These are phyloP conservation scores for Caenorhabditis drosophilae DNA, from an alignment of 2,888 invertebrate species.

Conservation along the genomic window DNA sequence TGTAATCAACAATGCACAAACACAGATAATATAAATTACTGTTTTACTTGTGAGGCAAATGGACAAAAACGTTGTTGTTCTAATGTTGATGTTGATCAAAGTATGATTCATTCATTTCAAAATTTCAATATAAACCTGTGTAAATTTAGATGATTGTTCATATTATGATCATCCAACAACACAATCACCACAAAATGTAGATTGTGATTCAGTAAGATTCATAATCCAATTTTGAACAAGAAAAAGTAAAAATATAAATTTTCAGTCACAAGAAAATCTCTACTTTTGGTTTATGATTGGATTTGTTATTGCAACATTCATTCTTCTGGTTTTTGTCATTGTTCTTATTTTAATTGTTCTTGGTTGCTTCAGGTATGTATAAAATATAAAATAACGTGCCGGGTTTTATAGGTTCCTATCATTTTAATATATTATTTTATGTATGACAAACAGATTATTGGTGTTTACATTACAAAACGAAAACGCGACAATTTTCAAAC, in stretches of 20 bases:
- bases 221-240: background rate
- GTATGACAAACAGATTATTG: too few relatives aligned
- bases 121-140: too few relatives aligned
- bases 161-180: slow-evolving; percentile 16
- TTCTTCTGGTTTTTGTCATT: slow-evolving; percentile 25
- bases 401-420: background rate
- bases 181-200: slow-evolving; percentile 9
- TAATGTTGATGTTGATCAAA: slow-evolving; percentile 19
- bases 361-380: slow-evolving; percentile 26
- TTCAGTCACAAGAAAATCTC: slow-evolving; percentile 40
- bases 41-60: slow-evolving; percentile 27
- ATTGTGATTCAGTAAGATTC: slow-evolving; percentile 8
- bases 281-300: slow-evolving; percentile 55
- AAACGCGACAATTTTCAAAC: background rate
- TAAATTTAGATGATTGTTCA: slow-evolving; percentile 26
- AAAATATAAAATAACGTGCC: slow-evolving; percentile 7
- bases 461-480: slow-evolving; percentile 24
- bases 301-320: slow-evolving; percentile 36
- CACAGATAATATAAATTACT: slow-evolving; percentile 19
- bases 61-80: slow-evolving; percentile 33
- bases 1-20: slow-evolving; percentile 32
- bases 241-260: background rate
- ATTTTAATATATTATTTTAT: slow-evolving; percentile 1
- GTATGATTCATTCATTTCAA: too few relatives aligned
- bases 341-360: slow-evolving; percentile 24